Conservation (phyloP, 2,113 vertebrate genomes). For the Mastomys natalensis region DNA sequence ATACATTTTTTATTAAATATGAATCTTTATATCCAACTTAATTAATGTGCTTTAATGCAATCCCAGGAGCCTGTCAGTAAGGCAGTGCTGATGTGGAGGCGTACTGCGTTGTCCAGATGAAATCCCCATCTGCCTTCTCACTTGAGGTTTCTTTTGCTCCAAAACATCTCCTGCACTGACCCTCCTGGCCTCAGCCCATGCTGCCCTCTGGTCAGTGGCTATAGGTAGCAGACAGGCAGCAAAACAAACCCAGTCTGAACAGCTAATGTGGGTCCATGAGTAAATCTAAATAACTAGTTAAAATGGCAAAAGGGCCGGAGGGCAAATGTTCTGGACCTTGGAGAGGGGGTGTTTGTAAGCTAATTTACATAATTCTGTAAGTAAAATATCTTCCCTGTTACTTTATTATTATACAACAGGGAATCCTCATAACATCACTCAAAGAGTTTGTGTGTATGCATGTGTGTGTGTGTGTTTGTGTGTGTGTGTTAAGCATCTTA, state of each 20-base stretch:
- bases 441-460: not conserved
- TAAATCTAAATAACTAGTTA: not conserved
- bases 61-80: slow-evolving; percentile 14
- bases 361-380: slow-evolving; percentile 10
- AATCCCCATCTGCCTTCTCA: not conserved
- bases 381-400: not conserved
- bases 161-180: not conserved
- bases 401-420: slow-evolving; percentile 26
- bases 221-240: not conserved
- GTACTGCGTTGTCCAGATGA: not conserved
- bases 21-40: slow-evolving; percentile 58
- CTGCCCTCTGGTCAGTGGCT: not conserved
- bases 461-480: not conserved
- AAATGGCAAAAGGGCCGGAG: not conserved
- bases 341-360: not conserved
- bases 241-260: not conserved
- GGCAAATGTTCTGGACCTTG: not conserved
- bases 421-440: not conserved
- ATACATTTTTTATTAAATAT: slow-evolving; percentile 48
- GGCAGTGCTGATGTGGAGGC: not conserved
- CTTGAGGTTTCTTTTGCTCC: not conserved
- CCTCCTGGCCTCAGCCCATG: not conserved
- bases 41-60: not conserved
- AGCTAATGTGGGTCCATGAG: not conserved
- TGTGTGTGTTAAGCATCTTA: not conserved